These are phyloP conservation scores for Drosophila rhopaloa DNA, from an alignment of 1,140 invertebrate species.

Conservation along the genomic window DNA sequence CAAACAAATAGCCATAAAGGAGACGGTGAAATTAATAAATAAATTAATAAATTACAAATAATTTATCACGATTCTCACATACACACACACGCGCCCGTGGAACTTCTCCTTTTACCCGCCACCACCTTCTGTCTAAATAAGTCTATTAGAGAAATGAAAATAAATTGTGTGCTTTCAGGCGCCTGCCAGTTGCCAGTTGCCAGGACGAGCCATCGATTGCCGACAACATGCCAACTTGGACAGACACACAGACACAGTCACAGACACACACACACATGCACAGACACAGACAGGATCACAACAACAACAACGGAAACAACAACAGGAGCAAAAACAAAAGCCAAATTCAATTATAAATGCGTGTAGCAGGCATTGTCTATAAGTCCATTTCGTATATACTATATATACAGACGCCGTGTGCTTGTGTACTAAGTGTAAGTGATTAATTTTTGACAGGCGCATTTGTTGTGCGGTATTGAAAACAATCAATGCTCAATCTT, in stretches of 20 bases:
- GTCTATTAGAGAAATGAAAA: slow-evolving; percentile 83
- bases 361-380: slow-evolving; percentile 70
- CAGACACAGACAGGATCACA: slow-evolving; percentile 22
- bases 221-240: slow-evolving; percentile 71
- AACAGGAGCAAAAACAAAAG: slow-evolving; percentile 57
- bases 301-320: slow-evolving; percentile 9
- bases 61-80: slow-evolving; percentile 60
- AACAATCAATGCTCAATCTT: slow-evolving; percentile 80
- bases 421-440: slow-evolving; percentile 75
- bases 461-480: slow-evolving; percentile 78
- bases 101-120: neutral
- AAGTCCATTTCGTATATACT: slow-evolving; percentile 5
- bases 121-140: slow-evolving; percentile 62
- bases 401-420: slow-evolving; percentile 13
- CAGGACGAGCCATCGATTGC: slow-evolving; percentile 66
- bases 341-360: slow-evolving; percentile 82
- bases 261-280: slow-evolving; percentile 45
- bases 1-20: slow-evolving; percentile 31
- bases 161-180: slow-evolving; percentile 80
- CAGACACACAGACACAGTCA: slow-evolving; percentile 51
- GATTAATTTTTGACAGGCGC: slow-evolving; percentile 81
- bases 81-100: slow-evolving; percentile 6
- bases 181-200: slow-evolving; percentile 65
- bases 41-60: slow-evolving; percentile 80
- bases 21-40: slow-evolving; percentile 65